Evolutionary conservation across 2,113 vertebrate genomes (phyloP), one percentile per base, ranked within the genome.

Genomic region (Onychostoma macrolepis): DNA sequence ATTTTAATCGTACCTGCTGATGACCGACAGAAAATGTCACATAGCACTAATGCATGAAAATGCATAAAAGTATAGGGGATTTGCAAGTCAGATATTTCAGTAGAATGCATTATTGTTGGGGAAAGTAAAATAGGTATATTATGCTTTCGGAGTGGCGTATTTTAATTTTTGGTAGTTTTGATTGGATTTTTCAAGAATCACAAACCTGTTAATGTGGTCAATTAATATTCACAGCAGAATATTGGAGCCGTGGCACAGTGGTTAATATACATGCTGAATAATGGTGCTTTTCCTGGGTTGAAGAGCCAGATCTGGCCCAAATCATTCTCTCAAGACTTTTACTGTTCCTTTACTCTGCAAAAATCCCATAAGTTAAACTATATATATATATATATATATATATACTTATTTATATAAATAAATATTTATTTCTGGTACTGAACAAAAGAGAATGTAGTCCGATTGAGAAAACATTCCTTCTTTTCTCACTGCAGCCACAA

Each of bases 401-500:
- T 21, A 21, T n/a, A 67, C 26, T 28, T 28, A 67, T 33, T 30
- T 71, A 36, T 15, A 43, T n/a, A 12, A 26, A 75, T 43, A 50
- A 17, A 36, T 30, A 17, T 30, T 4, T 65, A 36, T 65, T 81
- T 28, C 58, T 5, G 2, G 38, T 28, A n/a, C 63, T 36, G 24
- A 63, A 80, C 36, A 80, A 56, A 13, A 61, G 53, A 80, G 78
- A 41, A 63, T 36, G 17, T 33, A 33, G 19, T 24, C 38, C 67
- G n/a, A 9, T 21, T 2, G 21, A 41, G 33, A 33, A n/a, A n/a
- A 61, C 21, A 45, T 67, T 63, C 17, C 13, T 83, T 63, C 38
- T 67, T 81, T 30, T 69, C 74, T 87, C 83, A 85, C 89, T 87
- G 88, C 87, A 90, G 90, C 92, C 90, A 92, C 92, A 92, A 86